phyloP scores from a whole-genome alignment of 1,140 invertebrate genomes.

The Drosophila equinoxialis region DNA sequence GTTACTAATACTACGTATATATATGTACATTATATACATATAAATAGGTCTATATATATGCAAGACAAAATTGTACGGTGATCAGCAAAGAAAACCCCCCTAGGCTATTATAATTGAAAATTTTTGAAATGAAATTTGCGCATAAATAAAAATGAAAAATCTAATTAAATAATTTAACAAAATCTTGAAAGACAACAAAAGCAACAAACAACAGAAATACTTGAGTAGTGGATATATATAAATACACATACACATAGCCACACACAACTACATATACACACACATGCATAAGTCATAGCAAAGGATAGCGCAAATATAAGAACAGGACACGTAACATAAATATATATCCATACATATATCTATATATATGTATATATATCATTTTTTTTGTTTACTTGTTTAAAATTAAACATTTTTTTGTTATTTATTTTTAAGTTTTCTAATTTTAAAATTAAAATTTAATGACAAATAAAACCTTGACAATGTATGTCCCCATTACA shows the following conservation, averaged over 20 bases:
- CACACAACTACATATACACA: not conserved
- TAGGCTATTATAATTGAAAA: constrained; percentile 2
- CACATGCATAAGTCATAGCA: not conserved
- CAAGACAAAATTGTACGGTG: constrained; percentile 9
- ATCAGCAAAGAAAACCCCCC: not conserved
- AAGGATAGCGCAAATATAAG: not conserved
- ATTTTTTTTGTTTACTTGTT: not conserved
- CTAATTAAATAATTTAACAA: not conserved
- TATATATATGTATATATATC: constrained; percentile 27
- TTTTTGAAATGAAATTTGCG: not conserved
- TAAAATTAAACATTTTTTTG: not conserved
- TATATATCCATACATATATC: constrained; percentile 16
- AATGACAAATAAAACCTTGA: not conserved
- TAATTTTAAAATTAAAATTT: not conserved
- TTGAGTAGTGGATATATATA: constrained; percentile 13
- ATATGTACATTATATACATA: not conserved
- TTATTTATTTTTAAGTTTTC: constrained; percentile 14
- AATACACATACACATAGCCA: not conserved
- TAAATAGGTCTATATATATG: not conserved
- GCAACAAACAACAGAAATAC: not conserved
- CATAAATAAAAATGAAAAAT: constrained; percentile 4
- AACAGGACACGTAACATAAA: not conserved
- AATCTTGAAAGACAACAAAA: not conserved
- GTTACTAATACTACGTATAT: constrained; percentile 7
- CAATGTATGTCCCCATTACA: not conserved